These are phyloP conservation scores for Congeria kusceri DNA, from an alignment of 2,888 invertebrate species.

Conservation along the genomic window DNA sequence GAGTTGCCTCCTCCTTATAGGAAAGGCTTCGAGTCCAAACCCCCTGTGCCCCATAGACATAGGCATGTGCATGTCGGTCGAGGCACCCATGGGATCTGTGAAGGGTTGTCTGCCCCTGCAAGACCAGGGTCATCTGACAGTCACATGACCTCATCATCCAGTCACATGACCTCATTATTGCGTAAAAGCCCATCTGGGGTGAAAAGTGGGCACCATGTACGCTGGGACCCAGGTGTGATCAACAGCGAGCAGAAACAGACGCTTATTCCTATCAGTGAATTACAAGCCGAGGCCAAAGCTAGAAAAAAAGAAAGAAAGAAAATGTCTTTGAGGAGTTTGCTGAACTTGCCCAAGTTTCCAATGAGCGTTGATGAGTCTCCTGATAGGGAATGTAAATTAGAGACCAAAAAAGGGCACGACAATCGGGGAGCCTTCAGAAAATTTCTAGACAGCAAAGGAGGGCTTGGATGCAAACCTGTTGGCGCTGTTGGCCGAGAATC, in stretches of 20 bases:
- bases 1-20: slow-evolving; percentile 20
- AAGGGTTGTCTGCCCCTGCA: slow-evolving; percentile 36
- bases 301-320: slow-evolving; percentile 55
- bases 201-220: slow-evolving; percentile 55
- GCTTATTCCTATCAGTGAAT: background rate
- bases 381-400: slow-evolving; percentile 35
- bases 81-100: slow-evolving; percentile 62
- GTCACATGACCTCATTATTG: slow-evolving; percentile 57
- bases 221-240: slow-evolving; percentile 58
- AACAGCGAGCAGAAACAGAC: slow-evolving; percentile 29
- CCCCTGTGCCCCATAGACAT: slow-evolving; percentile 45
- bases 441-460: slow-evolving; percentile 24
- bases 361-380: slow-evolving; percentile 55
- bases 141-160: slow-evolving; percentile 45
- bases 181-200: slow-evolving; percentile 59
- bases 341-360: slow-evolving; percentile 59
- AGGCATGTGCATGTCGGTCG: slow-evolving; percentile 54
- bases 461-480: slow-evolving; percentile 4
- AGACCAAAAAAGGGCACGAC: slow-evolving; percentile 19
- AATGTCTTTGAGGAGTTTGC: slow-evolving; percentile 52
- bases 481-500: slow-evolving; percentile 2
- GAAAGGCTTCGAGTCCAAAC: slow-evolving; percentile 34
- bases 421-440: slow-evolving; percentile 30
- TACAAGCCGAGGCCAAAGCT: slow-evolving; percentile 20
- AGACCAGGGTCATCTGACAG: slow-evolving; percentile 52